Base-by-base conservation (phyloP, 2,797 vertebrate species). In the Artibeus lituratus region DNA sequence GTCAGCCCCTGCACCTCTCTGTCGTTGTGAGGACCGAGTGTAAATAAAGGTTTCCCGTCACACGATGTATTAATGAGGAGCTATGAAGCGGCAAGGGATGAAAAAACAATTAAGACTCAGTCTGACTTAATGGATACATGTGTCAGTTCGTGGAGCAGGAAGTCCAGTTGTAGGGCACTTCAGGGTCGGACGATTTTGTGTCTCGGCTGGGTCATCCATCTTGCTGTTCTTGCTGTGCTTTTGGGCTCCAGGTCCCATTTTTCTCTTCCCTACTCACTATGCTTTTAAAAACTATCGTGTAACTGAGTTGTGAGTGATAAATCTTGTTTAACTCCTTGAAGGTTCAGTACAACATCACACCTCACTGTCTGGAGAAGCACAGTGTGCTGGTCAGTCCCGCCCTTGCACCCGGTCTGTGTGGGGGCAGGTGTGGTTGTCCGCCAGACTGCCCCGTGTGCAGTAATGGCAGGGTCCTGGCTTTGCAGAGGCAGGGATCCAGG, bases 121-220 rank as follows among this genome's bases (percentile, higher is more conserved):
- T 5, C 14, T 57, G 90, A 39, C 57, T 53, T 51, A 55, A n/a
- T 39, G 14, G 22, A 1, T 21, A 2, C 67, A 5, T 4, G 35
- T n/a, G 15, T 59, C 26, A 32, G 47, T 39, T 51, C 4, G 1
- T 10, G 29, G 76, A 62, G 21, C 18, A 35, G 78, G 4, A 42
- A 49, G 9, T 32, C 42, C 4, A 26, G 10, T n/a, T 51, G 4
- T 26, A 7, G 62, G 80, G 35, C 39, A 0, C 82, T 7, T 84
- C 73, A 3, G 42, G 35, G 29, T 37, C 10, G 16, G 11, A 0
- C 8, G 35, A 15, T 24, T 2, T 7, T 29, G 44, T 12, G 9
- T 42, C 37, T 49, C 29, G 26, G 2, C 12, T 1, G 8, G 0
- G 16, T 19, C 39, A 1, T 24, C 77, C 15, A 7, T 3, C 9